Evolutionary conservation across 2,888 invertebrate species (phyloP), one percentile per base, ranked within the genome.

Genomic region (Hypolimnas misippus): DNA sequence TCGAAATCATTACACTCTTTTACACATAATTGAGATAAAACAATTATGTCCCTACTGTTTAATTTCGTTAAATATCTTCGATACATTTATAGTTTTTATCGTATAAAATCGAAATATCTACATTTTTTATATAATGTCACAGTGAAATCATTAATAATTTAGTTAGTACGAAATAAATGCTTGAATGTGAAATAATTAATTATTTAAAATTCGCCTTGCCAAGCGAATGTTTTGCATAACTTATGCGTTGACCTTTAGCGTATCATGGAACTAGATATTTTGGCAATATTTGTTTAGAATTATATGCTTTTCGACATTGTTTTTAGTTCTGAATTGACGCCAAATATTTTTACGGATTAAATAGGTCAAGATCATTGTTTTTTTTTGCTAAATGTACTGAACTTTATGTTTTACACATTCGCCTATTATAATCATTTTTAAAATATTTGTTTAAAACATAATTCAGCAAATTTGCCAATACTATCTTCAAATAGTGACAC

Each of bases 191-290:
- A 10, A 44, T 12, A 44, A 5, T 44, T 19, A 19, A 44, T 12
- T 19, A 44, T 19, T 19, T 46, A 12, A 42, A 44, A 46, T 19
- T 12, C 21, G 2, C 14, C 25, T 49, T 29, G 29, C 25, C 14
- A 49, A 49, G n/a, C 16, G 2, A 25, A 25, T 46, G 16, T 29
- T 49, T 49, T 14, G 21, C 25, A 35, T 53, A 38, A 53, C 49
- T 49, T 46, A 17, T 35, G 25, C 53, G 46, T 40, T 62, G 64
- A 40, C 64, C 64, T 63, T 63, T 40, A 57, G 53, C 57, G 40
- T 64, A 64, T 52, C 53, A 61, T 38, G 53, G 14, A 52, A 38
- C 21, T 33, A n/a, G n/a, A n/a, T n/a, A 38, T 57, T 65, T 51
- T 63, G 63, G 64, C 61, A 65, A 21, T 53, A 38, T 16, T 61